Evolutionary conservation across 1,140 invertebrate genomes (phyloP), one percentile per base, ranked within the genome.

Genomic region (Danaus melanippus): DNA sequence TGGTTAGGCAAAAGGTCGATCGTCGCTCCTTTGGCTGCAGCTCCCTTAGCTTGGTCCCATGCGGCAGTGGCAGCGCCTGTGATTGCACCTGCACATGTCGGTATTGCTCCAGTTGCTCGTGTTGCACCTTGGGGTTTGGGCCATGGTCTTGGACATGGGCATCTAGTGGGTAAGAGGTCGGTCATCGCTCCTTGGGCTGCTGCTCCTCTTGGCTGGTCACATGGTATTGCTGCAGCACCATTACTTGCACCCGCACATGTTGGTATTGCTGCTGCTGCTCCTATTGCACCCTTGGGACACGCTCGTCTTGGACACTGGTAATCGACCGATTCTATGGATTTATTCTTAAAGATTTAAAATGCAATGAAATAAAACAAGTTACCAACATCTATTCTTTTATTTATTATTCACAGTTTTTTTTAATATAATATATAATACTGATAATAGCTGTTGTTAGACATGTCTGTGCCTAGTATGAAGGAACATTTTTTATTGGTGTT

Each of bases 141-240:
- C 52, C 50, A 83, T 11, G 71, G 79, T 12, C 66, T 58, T 15
- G 74, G 65, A 42, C 69, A 61, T 41, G 52, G 52, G n/a, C 82
- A 85, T 49, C 48, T 71, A 8, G 51, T 85, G 50, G 73, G 69
- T 58, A 85, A 85, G 63, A 73, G 82, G 15, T 85, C 82, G 1
- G 64, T 74, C 48, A 60, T 69, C 8, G 64, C 55, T 43, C 61
- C 65, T 6, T 58, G 49, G 56, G 55, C 58, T 7, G 65, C 42
- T 1, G 56, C 53, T 44, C 53, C 50, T 49, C n/a, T 66, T 62
- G 52, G 69, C 55, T 59, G 60, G 67, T 17, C 57, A 48, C 42
- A 21, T 60, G 42, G 47, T 67, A n/a, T 66, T 61, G 32, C 67
- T 66, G 17, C 48, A 10, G 67, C 66, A 12, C 54, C 63, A 40